Conservation (phyloP, 2,888 invertebrate species). For the Xylocampa areola region DNA sequence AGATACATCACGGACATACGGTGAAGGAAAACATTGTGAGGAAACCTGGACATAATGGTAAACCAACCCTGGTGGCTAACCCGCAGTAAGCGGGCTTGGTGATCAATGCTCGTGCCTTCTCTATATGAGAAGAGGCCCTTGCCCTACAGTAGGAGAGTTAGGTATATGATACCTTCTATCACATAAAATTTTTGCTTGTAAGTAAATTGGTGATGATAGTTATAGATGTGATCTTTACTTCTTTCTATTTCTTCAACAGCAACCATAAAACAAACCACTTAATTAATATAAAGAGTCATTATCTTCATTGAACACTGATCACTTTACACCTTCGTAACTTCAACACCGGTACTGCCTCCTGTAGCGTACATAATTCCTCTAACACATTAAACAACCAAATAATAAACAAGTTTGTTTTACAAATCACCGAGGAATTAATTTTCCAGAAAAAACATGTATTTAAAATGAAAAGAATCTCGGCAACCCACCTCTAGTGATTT, state of each 20-base stretch:
- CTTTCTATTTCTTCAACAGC: conserved; percentile 2
- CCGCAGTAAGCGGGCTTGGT: too few relatives aligned
- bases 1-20: too few relatives aligned
- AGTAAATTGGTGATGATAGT: too few relatives aligned
- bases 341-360: conserved; percentile 22
- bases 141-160: too few relatives aligned
- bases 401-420: conserved; percentile 42
- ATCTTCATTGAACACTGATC: conserved; percentile 1
- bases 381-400: conserved; percentile 25
- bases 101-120: too few relatives aligned
- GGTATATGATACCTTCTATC: neutral
- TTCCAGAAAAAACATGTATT: conserved; percentile 32
- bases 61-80: too few relatives aligned
- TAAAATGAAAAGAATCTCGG: conserved; percentile 23
- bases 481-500: conserved; percentile 53
- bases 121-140: too few relatives aligned
- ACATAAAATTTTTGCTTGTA: too few relatives aligned
- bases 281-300: conserved; percentile 22
- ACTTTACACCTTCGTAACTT: conserved; percentile 11
- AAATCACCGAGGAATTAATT: conserved; percentile 39
- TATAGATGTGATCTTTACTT: too few relatives aligned
- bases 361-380: conserved; percentile 25
- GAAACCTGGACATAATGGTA: too few relatives aligned
- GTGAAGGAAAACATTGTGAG: too few relatives aligned
- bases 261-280: neutral